Evolutionary conservation across 2,113 vertebrate species (phyloP).

Genomic region (Narcine bancroftii): DNA sequence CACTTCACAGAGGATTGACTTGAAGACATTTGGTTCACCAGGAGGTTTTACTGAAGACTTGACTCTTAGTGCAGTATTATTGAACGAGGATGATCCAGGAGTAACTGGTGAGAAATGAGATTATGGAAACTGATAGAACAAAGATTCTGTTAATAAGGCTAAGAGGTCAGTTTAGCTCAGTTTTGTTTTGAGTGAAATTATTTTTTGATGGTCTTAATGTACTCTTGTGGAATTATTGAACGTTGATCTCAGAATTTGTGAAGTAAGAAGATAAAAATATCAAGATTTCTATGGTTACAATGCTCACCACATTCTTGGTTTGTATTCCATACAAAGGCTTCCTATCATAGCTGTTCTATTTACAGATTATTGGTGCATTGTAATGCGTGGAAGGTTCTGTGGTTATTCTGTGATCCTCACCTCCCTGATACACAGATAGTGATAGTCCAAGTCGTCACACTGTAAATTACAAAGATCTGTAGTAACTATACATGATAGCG

Average conservation of each 20-base stretch:
- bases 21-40: constrained; percentile 55
- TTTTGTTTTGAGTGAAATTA: not conserved
- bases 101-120: constrained; percentile 67
- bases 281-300: not conserved
- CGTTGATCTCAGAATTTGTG: not conserved
- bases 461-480: not conserved
- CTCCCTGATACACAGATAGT: not conserved
- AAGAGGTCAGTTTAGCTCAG: not conserved
- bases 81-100: constrained; percentile 88
- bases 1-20: constrained; percentile 56
- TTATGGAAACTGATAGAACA: not conserved
- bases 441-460: not conserved
- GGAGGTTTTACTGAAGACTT: constrained; percentile 66
- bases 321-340: not conserved
- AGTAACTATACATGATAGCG: not conserved
- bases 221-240: not conserved
- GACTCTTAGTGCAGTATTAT: constrained; percentile 71
- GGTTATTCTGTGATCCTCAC: not conserved
- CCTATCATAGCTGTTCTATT: not conserved
- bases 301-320: not conserved
- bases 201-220: not conserved
- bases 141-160: not conserved
- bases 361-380: not conserved
- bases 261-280: not conserved
- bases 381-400: not conserved